phyloP scores from a whole-genome alignment of 2,888 invertebrate species.

The Meiosimyza decipiens region DNA sequence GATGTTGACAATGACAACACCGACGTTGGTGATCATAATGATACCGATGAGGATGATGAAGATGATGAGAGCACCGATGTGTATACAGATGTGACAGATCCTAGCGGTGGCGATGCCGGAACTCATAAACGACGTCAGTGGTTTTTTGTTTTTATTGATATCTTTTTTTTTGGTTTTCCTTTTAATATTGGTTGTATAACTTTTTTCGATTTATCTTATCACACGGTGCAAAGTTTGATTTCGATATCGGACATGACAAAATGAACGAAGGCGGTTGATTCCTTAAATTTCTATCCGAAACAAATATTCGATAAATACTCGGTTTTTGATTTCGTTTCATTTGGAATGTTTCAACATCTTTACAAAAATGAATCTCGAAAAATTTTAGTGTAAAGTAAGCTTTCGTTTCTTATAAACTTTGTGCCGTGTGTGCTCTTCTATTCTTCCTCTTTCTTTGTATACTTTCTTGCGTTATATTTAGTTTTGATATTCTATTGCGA shows the following conservation, averaged over 20 bases:
- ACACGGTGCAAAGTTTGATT: background rate
- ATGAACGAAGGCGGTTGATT: too few relatives aligned
- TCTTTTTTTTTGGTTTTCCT: conserved; percentile 39
- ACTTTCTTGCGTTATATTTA: conserved; percentile 11
- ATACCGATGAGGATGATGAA: conserved; percentile 42
- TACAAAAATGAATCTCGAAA: too few relatives aligned
- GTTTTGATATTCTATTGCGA: conserved; percentile 33
- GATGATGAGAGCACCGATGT: conserved; percentile 53
- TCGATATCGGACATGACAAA: background rate
- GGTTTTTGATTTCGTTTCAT: too few relatives aligned
- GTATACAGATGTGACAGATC: conserved; percentile 54
- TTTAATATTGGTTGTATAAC: conserved; percentile 39
- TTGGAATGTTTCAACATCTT: too few relatives aligned
- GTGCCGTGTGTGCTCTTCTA: too few relatives aligned
- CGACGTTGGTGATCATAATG: conserved; percentile 44
- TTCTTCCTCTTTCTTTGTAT: conserved; percentile 30
- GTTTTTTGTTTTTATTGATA: conserved; percentile 53
- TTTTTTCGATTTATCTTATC: conserved; percentile 23
- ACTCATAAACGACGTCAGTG: conserved; percentile 61
- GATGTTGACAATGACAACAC: conserved; percentile 41
- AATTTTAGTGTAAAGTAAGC: too few relatives aligned
- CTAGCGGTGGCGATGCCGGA: conserved; percentile 42
- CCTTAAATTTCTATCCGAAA: too few relatives aligned
- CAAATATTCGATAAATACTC: too few relatives aligned
- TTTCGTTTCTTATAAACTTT: too few relatives aligned